Evolutionary conservation across 1,140 invertebrate species (phyloP).

Genomic region (Halictus rubicundus): DNA sequence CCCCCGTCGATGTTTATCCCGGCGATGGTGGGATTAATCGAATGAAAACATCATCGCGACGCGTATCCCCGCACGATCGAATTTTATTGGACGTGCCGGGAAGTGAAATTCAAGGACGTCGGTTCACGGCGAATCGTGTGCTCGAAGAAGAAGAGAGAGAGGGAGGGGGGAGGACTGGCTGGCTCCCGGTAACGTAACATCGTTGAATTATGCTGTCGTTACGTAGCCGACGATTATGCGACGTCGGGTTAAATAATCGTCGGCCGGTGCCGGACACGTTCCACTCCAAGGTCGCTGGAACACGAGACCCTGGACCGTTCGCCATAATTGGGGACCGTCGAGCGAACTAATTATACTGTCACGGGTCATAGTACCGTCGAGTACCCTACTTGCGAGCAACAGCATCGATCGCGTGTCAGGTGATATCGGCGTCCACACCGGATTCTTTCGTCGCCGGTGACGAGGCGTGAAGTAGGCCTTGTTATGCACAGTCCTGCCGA

Average conservation of each 20-base stretch:
- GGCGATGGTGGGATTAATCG: slow-evolving; percentile 2
- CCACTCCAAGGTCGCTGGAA: slow-evolving; percentile 44
- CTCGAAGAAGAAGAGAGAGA: no score
- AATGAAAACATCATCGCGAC: slow-evolving; percentile 14
- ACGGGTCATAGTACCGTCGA: slow-evolving; percentile 15
- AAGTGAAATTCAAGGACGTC: slow-evolving; percentile 54
- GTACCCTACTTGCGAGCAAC: background rate
- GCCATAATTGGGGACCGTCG: slow-evolving; percentile 13
- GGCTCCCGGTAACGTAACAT: slow-evolving; percentile 39
- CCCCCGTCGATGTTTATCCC: background rate
- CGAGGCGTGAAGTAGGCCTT: background rate
- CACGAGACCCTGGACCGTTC: slow-evolving; percentile 9
- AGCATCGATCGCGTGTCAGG: background rate
- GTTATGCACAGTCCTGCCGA: no score
- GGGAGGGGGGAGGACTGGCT: background rate
- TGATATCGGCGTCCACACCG: background rate
- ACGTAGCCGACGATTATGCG: slow-evolving; percentile 56
- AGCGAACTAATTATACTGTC: slow-evolving; percentile 20
- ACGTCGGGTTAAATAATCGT: slow-evolving; percentile 60
- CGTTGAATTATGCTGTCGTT: slow-evolving; percentile 58
- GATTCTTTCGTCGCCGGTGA: background rate
- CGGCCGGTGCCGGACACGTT: slow-evolving; percentile 26
- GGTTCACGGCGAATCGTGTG: no score
- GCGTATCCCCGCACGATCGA: slow-evolving; percentile 9
- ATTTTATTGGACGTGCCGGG: slow-evolving; percentile 36